Evolutionary conservation across 1,140 invertebrate genomes (phyloP).

Genomic region (Hetaerina americana): DNA sequence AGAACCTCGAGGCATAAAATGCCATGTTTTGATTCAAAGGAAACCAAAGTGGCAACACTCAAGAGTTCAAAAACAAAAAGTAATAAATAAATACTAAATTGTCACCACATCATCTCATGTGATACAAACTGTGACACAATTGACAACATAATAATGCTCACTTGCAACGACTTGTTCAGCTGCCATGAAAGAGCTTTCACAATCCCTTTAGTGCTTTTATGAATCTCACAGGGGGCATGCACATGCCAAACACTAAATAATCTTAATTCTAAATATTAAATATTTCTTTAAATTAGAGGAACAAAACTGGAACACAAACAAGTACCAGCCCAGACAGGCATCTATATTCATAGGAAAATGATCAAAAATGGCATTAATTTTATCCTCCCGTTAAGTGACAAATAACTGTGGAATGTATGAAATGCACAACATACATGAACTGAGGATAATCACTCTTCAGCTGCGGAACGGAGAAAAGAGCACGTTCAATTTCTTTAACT

Average conservation of each 20-base stretch:
- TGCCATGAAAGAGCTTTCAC: background rate
- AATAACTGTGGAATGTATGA: too few species aligned
- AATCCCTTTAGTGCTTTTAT: background rate
- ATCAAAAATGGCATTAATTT: too few species aligned
- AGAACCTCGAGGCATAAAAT: too few species aligned
- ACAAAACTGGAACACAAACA: background rate
- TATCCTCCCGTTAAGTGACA: too few species aligned
- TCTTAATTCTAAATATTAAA: background rate
- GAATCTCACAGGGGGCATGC: background rate
- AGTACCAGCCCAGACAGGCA: background rate
- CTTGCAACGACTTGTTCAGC: background rate
- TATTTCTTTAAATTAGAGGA: background rate
- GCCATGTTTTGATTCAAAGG: too few species aligned
- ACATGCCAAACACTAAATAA: background rate
- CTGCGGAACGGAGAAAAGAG: too few species aligned
- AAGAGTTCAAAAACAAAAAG: too few species aligned
- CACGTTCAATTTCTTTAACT: too few species aligned
- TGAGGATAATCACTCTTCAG: too few species aligned
- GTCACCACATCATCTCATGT: background rate
- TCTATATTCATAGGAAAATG: too few species aligned
- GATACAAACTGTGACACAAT: background rate
- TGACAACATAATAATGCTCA: background rate
- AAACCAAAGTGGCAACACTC: too few species aligned
- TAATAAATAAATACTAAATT: background rate
- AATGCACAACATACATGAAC: too few species aligned